Percentiles rank a stretch among this genome's conserved stretches.
phyloP scores from a whole-genome alignment of 53 echinoderm and acorn worm species.

The Holothuria leucospilota region DNA sequence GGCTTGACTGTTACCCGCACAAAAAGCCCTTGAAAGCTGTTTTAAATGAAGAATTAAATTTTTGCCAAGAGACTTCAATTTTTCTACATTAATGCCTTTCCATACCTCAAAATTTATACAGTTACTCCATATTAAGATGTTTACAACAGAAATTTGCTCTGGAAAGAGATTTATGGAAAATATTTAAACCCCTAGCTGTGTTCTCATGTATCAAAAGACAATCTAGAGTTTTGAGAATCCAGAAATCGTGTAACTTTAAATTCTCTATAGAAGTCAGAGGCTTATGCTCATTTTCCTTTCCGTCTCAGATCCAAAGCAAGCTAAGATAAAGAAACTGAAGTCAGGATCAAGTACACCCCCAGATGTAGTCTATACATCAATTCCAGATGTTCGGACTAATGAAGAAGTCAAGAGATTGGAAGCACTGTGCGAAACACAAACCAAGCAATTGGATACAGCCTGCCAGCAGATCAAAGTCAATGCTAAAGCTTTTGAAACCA shows the following conservation, averaged over 20 bases:
- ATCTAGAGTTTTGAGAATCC: too few relatives aligned
- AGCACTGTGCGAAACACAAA: conserved; percentile 80
- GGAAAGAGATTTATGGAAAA: neutral
- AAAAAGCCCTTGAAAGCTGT: too few relatives aligned
- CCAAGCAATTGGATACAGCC: conserved; percentile 74
- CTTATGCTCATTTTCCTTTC: neutral
- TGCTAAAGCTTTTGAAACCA: conserved; percentile 85
- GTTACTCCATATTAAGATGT: too few relatives aligned
- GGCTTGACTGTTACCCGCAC: too few relatives aligned
- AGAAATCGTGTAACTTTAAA: too few relatives aligned
- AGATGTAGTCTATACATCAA: conserved; percentile 64
- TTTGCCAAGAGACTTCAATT: too few relatives aligned
- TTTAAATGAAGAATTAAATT: too few relatives aligned
- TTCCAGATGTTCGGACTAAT: conserved; percentile 69
- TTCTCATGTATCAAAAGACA: too few relatives aligned
- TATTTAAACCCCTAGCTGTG: too few relatives aligned
- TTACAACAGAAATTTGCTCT: too few relatives aligned
- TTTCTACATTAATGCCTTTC: too few relatives aligned
- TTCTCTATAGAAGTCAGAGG: neutral
- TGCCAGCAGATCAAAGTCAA: conserved; percentile 74
- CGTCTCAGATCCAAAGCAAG: conserved; percentile 50
- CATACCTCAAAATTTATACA: too few relatives aligned
- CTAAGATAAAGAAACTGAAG: conserved; percentile 43
- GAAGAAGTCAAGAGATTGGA: conserved; percentile 87
- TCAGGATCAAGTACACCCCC: conserved; percentile 56